Base-by-base conservation (phyloP, 2,113 vertebrate genomes). In the Sialia sialis region DNA sequence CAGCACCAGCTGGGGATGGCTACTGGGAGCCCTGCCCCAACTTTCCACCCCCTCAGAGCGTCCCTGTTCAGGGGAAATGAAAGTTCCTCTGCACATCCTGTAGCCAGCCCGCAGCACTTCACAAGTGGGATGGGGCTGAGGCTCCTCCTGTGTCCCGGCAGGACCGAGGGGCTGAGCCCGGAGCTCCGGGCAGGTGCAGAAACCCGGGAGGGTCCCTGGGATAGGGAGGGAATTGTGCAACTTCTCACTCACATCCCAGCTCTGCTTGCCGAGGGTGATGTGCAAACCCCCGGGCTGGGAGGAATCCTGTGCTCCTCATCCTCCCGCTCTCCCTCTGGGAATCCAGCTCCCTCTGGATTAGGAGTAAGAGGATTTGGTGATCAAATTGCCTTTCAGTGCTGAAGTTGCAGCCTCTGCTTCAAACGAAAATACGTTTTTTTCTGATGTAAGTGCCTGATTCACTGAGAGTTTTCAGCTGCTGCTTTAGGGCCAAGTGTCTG, bases 11-110 rank as follows among this genome's bases (percentile, higher is more conserved):
- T 39, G 41, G 75, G 39, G 6, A 5, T 5, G n/a, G 48, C 13
- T 29, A 4, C 52, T 18, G 22, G 60, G 25, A 83, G 9, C 18
- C n/a, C 38, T 5, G 5, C 26, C n/a, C 29, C 43, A 9, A 2
- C 19, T 30, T 38, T 10, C 43, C 55, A 39, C 11, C 16, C 62
- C 7, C 14, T 8, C 14, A 8, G 27, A 27, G 20, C 1, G 0
- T 15, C 6, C 4, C 2, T 1, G 17, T 4, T 25, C 9, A 3
- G 52, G 16, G 36, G 39, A 67, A 51, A 46, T 2, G 8, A 12
- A 8, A 18, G 23, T 30, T n/a, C 58, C 74, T 66, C 8, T 15
- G 74, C 36, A 25, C 25, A 29, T 15, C n/a, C 41, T 38, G 52
- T 9, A 9, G 48, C 41, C 36, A 15, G 14, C 26, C 34, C 0